Evolutionary conservation across 1,140 invertebrate genomes (phyloP).

Genomic region (Calliopsis andreniformis): DNA sequence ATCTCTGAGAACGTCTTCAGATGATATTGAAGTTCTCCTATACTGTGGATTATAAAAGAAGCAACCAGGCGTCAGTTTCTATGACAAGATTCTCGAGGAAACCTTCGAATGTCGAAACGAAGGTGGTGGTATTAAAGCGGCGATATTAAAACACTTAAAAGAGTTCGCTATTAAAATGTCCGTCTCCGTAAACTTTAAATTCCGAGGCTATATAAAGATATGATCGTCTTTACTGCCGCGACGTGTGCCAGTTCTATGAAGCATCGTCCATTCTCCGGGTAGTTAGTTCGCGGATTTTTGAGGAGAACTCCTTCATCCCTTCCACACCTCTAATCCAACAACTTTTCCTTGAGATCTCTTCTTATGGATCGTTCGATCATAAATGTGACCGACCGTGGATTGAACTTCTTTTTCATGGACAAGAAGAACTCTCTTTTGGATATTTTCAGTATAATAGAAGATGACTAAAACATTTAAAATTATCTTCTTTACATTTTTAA

Average conservation of each 20-base stretch:
- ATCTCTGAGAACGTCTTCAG: neutral
- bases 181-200: constrained; percentile 3
- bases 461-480: too few relatives aligned
- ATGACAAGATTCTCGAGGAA: neutral
- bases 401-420: neutral
- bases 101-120: neutral
- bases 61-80: neutral
- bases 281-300: constrained; percentile 22
- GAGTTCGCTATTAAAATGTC: constrained; percentile 7
- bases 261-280: constrained; percentile 2
- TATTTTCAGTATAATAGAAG: too few relatives aligned
- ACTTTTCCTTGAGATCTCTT: constrained; percentile 21
- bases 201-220: constrained; percentile 6
- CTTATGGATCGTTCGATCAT: constrained; percentile 49
- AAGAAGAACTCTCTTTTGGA: neutral
- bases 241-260: constrained; percentile 9
- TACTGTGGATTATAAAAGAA: neutral
- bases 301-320: neutral
- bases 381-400: constrained; percentile 56
- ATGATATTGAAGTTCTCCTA: neutral
- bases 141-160: constrained; percentile 11
- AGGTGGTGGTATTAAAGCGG: neutral
- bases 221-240: constrained; percentile 16
- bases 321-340: constrained; percentile 16
- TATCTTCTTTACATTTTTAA: too few relatives aligned